Percentiles rank a stretch among this genome's conserved stretches.
phyloP scores from a whole-genome alignment of 92 coral and sea anemone genomes.

The Epizoanthus fatuus region DNA sequence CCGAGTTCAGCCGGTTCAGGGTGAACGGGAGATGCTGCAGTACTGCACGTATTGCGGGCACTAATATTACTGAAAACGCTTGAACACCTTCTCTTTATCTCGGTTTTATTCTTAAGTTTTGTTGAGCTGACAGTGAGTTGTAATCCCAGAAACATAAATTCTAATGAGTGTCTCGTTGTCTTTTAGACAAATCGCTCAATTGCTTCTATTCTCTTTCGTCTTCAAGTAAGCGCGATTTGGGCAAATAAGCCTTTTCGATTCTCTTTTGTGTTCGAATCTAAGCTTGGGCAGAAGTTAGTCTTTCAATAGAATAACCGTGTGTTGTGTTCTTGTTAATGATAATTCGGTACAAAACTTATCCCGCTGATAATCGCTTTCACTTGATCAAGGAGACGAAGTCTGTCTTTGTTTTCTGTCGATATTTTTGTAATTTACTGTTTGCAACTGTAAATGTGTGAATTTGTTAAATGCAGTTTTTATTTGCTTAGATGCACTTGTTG shows the following conservation, averaged over 20 bases:
- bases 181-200: conserved; percentile 46
- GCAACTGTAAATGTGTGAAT: not conserved
- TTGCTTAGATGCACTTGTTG: conserved; percentile 27
- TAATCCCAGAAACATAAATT: conserved; percentile 48
- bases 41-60: not conserved
- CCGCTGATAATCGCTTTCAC: conserved; percentile 13
- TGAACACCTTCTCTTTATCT: conserved; percentile 26
- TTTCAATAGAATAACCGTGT: conserved; percentile 22
- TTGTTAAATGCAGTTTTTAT: conserved; percentile 28
- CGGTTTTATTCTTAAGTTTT: conserved; percentile 30
- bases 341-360: not conserved
- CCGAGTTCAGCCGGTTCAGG: too few relatives aligned
- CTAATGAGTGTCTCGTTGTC: conserved; percentile 39
- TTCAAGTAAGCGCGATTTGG: conserved; percentile 41
- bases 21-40: not conserved
- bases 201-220: conserved; percentile 38
- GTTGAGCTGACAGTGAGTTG: conserved; percentile 30
- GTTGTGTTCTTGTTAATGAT: conserved; percentile 27
- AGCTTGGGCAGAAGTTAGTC: conserved; percentile 22
- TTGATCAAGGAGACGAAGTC: conserved; percentile 13
- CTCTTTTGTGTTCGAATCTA: conserved; percentile 34
- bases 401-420: not conserved
- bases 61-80: not conserved
- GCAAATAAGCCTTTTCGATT: conserved; percentile 25
- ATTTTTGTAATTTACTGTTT: not conserved